phyloP scores from a whole-genome alignment of 2,113 vertebrate species.

The Mungos mungo region DNA sequence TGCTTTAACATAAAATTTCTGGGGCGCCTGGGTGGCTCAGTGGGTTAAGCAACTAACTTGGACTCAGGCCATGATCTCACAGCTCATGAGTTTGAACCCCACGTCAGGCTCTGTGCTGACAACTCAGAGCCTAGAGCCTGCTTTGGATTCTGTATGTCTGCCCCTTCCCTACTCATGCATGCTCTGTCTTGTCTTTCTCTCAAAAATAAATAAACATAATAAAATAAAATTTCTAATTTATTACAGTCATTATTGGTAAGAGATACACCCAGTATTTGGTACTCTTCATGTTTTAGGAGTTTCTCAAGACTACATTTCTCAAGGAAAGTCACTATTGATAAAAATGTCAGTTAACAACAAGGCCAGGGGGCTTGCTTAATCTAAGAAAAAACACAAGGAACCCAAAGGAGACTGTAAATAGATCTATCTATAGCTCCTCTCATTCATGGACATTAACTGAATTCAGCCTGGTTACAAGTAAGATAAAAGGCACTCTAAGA shows the following conservation, averaged over 20 bases:
- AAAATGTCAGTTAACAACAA: neutral
- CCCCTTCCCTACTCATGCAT: no score
- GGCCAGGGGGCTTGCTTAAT: neutral
- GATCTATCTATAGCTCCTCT: neutral
- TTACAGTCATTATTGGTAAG: neutral
- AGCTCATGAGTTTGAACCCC: no score
- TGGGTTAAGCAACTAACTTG: no score
- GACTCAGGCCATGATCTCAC: no score
- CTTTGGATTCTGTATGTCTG: no score
- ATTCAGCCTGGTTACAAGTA: neutral
- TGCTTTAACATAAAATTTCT: slow-evolving; percentile 2
- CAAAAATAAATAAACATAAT: neutral
- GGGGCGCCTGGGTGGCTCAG: no score
- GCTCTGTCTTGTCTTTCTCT: no score
- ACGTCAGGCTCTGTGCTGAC: no score
- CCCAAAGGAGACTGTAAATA: neutral
- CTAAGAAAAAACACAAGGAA: neutral
- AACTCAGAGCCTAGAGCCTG: no score
- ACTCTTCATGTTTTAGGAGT: neutral
- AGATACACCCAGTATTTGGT: neutral
- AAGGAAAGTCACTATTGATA: neutral
- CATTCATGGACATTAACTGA: neutral
- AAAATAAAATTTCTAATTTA: slow-evolving; percentile 23
- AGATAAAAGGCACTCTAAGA: neutral
- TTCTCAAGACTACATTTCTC: neutral